Percentiles rank a stretch among this genome's conserved stretches.
Evolutionary conservation across 2,888 invertebrate genomes (phyloP).

Genomic region (Geophilus truncorum): DNA sequence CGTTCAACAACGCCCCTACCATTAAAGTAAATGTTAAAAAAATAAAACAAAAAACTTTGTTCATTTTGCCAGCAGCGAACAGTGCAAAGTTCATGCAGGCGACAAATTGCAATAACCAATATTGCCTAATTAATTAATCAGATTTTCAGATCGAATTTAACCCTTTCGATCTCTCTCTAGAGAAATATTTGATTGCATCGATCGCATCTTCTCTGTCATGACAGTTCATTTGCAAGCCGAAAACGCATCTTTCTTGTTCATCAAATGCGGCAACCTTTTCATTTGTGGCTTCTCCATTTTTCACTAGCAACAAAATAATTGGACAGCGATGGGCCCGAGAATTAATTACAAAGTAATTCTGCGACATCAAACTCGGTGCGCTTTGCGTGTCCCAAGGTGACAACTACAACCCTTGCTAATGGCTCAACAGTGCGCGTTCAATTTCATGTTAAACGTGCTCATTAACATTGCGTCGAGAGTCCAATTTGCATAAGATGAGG

Average conservation of each 20-base stretch:
- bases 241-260: not conserved
- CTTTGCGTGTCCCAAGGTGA: conserved; percentile 28
- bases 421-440: conserved; percentile 23
- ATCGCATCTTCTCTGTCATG: not conserved
- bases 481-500: conserved; percentile 28
- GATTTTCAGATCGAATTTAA: not conserved
- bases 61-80: not conserved
- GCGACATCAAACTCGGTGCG: conserved; percentile 22
- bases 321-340: conserved; percentile 28
- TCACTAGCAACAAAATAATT: conserved; percentile 28
- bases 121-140: not conserved
- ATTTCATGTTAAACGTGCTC: conserved; percentile 29
- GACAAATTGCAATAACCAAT: not conserved
- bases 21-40: not conserved
- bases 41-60: not conserved
- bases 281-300: conserved; percentile 29
- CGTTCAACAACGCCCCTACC: not conserved
- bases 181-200: conserved; percentile 6
- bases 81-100: not conserved
- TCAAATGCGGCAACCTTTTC: not conserved
- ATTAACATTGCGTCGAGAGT: conserved; percentile 28
- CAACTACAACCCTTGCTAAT: conserved; percentile 30
- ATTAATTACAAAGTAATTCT: conserved; percentile 30
- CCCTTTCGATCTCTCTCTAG: not conserved
- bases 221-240: not conserved